Base-by-base conservation (phyloP, 1,140 invertebrate genomes). In the Leptinotarsa defecta region DNA sequence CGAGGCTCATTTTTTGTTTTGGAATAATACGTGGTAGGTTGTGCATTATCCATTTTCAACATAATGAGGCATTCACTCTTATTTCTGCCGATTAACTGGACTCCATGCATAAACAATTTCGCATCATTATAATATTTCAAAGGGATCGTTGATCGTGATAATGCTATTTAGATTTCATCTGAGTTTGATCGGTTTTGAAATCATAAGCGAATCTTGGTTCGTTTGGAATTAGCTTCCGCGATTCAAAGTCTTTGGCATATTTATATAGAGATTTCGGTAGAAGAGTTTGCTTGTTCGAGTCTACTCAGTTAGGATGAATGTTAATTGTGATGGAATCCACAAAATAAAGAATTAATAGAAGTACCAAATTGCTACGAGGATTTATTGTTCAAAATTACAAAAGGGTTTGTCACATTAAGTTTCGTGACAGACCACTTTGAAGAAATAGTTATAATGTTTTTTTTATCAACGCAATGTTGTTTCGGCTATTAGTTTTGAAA, bases 1-100 rank as follows among this genome's bases (percentile, higher is more conserved):
- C 71, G 68, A 22, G 65, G 76, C 79, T 81, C 78, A 77, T 76
- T 80, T 80, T 79, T 78, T 77, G 64, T 78, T 73, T 20, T 27
- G 34, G 63, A 63, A 76, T 68, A 68, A 73, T 69, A 75, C 73
- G 77, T 74, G 74, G 74, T 71, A 74, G 76, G 70, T 61, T 76
- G 81, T 81, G 76, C 79, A 83, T 83, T 83, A 83, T 80, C 81
- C 81, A 81, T 83, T 81, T 81, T 83, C 78, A 76, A 79, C 78
- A 80, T 83, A 83, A 83, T 83, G 77, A 83, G 80, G 70, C 77
- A 81, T 80, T 82, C 80, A 78, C 79, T 82, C 79, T 80, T 78
- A 79, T 70, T 62, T 73, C 68, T 57, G 27, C 74, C 76, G 77
- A 78, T 78, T 75, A 75, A 57, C 57, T 72, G 69, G 73, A 73